Evolutionary conservation across 2,888 invertebrate species (phyloP), one percentile per base, ranked within the genome.

Genomic region (Ochlodes sylvanus): DNA sequence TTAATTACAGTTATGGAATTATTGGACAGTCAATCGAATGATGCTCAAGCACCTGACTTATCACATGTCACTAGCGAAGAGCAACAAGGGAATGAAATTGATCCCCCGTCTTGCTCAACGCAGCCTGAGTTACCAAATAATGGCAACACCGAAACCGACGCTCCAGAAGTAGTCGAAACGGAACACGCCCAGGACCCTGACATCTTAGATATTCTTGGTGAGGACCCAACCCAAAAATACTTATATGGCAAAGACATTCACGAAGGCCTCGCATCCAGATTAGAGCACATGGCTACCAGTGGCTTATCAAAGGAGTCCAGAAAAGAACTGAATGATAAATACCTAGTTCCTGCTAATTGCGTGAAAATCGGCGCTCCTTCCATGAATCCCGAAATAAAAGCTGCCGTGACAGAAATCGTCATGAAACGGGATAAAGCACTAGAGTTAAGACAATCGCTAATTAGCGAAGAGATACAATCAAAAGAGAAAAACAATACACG

Each of bases 371-470:
- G 34, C 12, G 44, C 70, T 2, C 70, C 70, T 5, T 54, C 19
- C 19, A 19, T 70, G 17, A 70, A 70, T 21, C 50, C 63, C 4
- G 68, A 68, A 55, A 64, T 68, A 9, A 41, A 19, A 7, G 63
- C 55, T 1, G 21, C 60, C 12, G 2, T 67, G 9, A 52, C 63
- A 9, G 67, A 70, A 12, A 27, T 52, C 4, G 12, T 54, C 38
- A n/a, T 67, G n/a, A 70, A 70, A 44, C 34, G 67, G 15, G 70
- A 67, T 21, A 63, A 58, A 55, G 38, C 63, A 15, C 60, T 70
- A 6, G 38, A 52, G n/a, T 7, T 14, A 12, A 54, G 64, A 41
- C 70, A 68, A 56, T 57, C 17, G 4, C 2, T 41, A 41, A 32
- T 41, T 7, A 58, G 14, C 38, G 10, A 38, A 2, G 15, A 58